Evolutionary conservation across 1,140 invertebrate genomes (phyloP).

Genomic region (Pogonognathellus flavescens): DNA sequence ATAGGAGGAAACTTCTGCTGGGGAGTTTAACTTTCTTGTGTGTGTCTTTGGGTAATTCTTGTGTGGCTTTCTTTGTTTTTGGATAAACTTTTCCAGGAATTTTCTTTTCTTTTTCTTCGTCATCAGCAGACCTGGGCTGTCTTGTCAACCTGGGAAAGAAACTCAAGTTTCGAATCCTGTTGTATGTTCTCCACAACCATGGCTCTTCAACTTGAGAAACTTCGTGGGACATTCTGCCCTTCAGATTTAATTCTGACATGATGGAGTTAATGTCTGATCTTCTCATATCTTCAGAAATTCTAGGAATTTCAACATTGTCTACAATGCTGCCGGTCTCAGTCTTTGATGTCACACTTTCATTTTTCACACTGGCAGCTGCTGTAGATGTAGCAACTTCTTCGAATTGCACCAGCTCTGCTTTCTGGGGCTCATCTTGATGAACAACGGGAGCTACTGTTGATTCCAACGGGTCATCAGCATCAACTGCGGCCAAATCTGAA

Average conservation of each 20-base stretch:
- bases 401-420: background rate
- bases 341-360: background rate
- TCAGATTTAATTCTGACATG: constrained; percentile 22
- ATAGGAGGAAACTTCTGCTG: constrained; percentile 23
- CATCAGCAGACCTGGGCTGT: constrained; percentile 18
- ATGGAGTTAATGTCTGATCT: constrained; percentile 8
- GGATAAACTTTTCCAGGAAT: background rate
- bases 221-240: constrained; percentile 56
- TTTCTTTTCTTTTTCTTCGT: background rate
- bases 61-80: constrained; percentile 25
- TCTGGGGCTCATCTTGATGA: background rate
- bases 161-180: constrained; percentile 51
- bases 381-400: constrained; percentile 1
- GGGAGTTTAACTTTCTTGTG: constrained; percentile 15
- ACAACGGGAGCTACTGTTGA: background rate
- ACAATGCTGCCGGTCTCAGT: constrained; percentile 26
- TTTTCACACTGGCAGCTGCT: background rate
- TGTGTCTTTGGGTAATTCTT: constrained; percentile 6
- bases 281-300: constrained; percentile 53
- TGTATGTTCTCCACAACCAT: constrained; percentile 62
- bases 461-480: background rate
- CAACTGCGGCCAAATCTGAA: background rate
- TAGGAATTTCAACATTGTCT: constrained; percentile 18
- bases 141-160: constrained; percentile 39
- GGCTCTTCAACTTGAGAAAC: constrained; percentile 56